A percentile compares a stretch with the other conserved stretches of the same genome.
Evolutionary conservation across 2,797 vertebrate species (phyloP).

Genomic region (Zalophus californianus): DNA sequence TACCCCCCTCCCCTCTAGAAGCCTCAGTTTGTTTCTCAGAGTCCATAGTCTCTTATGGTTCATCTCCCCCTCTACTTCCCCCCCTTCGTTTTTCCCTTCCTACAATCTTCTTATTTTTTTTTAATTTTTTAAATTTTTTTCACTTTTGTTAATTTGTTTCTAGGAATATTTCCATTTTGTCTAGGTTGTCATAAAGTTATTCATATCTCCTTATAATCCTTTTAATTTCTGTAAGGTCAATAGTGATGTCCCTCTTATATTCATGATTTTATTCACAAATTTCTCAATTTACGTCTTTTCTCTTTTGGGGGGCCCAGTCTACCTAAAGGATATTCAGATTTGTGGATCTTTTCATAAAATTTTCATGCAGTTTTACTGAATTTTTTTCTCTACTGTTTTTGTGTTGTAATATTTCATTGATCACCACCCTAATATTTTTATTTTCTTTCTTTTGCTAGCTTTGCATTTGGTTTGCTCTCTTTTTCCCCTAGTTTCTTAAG

Average conservation of each 20-base stretch:
- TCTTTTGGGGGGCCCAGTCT: neutral
- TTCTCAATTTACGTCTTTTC: neutral
- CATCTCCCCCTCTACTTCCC: too few relatives aligned
- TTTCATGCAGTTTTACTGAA: neutral
- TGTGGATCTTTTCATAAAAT: neutral
- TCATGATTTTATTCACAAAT: neutral
- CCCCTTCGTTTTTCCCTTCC: too few relatives aligned
- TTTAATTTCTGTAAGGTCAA: neutral
- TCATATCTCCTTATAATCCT: neutral
- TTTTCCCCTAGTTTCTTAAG: neutral
- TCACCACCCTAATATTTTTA: neutral
- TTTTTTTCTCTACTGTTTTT: neutral
- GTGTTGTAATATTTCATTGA: neutral
- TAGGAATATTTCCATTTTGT: neutral
- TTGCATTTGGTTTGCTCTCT: neutral
- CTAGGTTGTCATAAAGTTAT: neutral
- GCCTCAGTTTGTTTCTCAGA: too few relatives aligned
- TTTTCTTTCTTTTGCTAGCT: neutral
- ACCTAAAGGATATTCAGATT: neutral
- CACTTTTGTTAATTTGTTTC: neutral
- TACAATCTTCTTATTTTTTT: too few relatives aligned
- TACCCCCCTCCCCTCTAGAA: too few relatives aligned
- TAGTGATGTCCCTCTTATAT: neutral
- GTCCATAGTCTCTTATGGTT: too few relatives aligned
- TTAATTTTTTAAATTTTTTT: neutral